Base-by-base conservation (phyloP, 1,140 invertebrate genomes). In the Drosophila pruinosa region DNA sequence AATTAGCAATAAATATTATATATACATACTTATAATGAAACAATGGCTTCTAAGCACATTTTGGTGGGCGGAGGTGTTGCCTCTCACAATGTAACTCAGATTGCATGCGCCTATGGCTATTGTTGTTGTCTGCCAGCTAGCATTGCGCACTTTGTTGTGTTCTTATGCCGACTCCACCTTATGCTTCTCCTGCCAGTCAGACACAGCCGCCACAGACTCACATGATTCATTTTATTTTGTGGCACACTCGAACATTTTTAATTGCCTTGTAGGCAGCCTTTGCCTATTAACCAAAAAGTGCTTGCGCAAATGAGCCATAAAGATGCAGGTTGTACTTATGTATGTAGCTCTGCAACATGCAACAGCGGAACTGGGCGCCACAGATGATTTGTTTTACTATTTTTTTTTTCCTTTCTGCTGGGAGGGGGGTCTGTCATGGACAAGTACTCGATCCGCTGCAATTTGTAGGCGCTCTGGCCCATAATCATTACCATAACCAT, bases 231-330 rank as follows among this genome's bases (percentile, higher is more conserved):
- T 64, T 48, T 21, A 56, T 45, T 50, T 65, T 50, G 31, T 34
- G 36, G 22, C 43, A 38, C 24, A 41, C 31, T 47, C 54, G 31
- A 47, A 24, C n/a, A 71, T 41, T 69, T 83, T 85, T 85, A 85
- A 88, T 86, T 86, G 67, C 58, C 78, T 75, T 81, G 82, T 86
- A 86, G 82, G 82, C 74, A 70, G 81, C 75, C n/a, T 85, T 86
- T 67, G 81, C 76, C 72, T 86, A 85, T 85, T 85, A 85, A 80
- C 43, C 64, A 58, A 56, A 57, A 43, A 31, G 34, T 17, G 62
- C 67, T 83, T 83, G 78, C 74, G 74, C 71, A 79, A 79, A 70
- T 65, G 63, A 62, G 54, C 36, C 7, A 50, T 52, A 50, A 43
- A 57, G 12, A 14, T 31, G 50, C 43, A 61, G 47, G 47, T 31